Evolutionary conservation across 2,888 invertebrate genomes (phyloP), one percentile per base, ranked within the genome.

Genomic region (Ypsolopha sequella): DNA sequence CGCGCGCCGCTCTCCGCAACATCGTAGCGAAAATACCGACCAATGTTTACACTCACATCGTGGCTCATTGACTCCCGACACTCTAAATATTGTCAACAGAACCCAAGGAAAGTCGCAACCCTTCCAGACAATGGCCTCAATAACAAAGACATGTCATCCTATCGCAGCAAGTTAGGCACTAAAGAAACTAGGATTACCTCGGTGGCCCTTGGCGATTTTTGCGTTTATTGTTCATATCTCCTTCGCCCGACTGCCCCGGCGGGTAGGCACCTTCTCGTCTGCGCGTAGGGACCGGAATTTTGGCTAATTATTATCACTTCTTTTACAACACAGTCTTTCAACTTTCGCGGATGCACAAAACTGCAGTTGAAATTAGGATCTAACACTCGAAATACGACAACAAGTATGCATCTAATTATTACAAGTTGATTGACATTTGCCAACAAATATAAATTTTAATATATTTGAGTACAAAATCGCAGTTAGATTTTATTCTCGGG

Each of bases 281-380:
- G 88, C 90, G 91, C 90, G 92, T 92, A 86, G 92, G 92, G 91
- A 92, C 92, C 92, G 93, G 92, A 93, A 93, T 93, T 92, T 93
- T 93, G 92, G 89, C 82, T 74, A 84, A 81, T 87, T 87, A 74
- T 79, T 79, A 78, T 80, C 79, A 79, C 86, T 82, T 85, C 81
- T 85, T 82, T 84, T 79, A 85, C 78, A 86, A 86, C 84, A 86
- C 84, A 85, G 85, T 87, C 84, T 85, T 84, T 86, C 86, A 86
- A 86, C 86, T 86, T 86, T 86, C 87, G 85, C 86, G 84, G 81
- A 87, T 87, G 87, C 87, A 87, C 85, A 72, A 79, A 81, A 84
- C 80, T 87, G 87, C 87, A 87, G 81, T 81, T 79, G 79, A 74
- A 81, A 78, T 76, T 84, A 84, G 60, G 76, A 84, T 73, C 79